phyloP scores from a whole-genome alignment of 2,888 invertebrate genomes.

The Noctua pronuba region DNA sequence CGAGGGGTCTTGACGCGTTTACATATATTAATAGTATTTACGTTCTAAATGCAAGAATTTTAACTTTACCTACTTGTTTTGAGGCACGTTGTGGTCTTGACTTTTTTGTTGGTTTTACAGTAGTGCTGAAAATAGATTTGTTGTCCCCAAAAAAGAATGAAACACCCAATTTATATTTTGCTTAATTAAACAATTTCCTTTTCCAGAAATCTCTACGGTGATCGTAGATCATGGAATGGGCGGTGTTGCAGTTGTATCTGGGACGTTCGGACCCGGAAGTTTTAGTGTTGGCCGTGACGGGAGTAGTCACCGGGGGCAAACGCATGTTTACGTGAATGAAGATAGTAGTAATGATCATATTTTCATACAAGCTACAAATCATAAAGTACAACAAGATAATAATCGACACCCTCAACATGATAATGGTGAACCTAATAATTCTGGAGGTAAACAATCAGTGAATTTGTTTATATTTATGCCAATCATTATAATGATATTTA shows the following conservation, averaged over 20 bases:
- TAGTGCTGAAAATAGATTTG: neutral
- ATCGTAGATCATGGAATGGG: constrained; percentile 21
- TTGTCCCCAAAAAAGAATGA: neutral
- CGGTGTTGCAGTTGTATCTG: constrained; percentile 32
- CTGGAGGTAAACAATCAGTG: constrained; percentile 29
- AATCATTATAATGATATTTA: neutral
- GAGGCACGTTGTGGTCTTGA: neutral
- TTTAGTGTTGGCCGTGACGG: constrained; percentile 32
- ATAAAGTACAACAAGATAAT: neutral
- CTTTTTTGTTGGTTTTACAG: neutral
- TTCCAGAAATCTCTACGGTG: constrained; percentile 23
- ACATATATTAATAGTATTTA: constrained; percentile 1
- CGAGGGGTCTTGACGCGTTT: neutral
- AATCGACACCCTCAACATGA: neutral
- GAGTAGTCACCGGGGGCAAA: neutral
- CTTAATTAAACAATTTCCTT: neutral
- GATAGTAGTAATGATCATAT: neutral
- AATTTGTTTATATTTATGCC: neutral
- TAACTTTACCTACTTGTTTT: neutral
- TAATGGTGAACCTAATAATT: neutral
- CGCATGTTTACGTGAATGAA: neutral
- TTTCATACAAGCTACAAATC: neutral
- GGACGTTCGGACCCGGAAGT: constrained; percentile 41
- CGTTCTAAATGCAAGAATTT: neutral
- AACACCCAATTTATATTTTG: neutral